Conservation (phyloP, 2,888 invertebrate genomes). For the Odontothrips loti region DNA sequence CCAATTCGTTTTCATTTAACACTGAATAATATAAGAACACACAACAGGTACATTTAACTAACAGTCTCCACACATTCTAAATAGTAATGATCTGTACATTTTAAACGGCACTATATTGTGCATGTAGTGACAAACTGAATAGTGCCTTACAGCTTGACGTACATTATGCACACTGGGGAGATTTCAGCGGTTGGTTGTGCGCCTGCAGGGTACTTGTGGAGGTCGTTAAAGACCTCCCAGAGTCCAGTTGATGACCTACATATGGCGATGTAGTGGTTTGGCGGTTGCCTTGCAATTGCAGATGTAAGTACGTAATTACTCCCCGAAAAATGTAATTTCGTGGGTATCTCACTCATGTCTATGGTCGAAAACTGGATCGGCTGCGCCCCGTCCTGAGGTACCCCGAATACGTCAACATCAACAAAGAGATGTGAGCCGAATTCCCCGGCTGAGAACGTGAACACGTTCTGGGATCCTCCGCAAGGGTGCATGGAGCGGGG, state of each 20-base stretch:
- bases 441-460: background rate
- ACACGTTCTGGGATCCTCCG: background rate
- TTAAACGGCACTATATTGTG: too few species aligned
- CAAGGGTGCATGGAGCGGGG: background rate
- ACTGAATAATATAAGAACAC: too few species aligned
- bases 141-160: too few species aligned
- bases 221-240: background rate
- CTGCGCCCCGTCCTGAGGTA: background rate
- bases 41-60: too few species aligned
- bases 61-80: too few species aligned
- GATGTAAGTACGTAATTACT: background rate
- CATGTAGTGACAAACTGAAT: too few species aligned
- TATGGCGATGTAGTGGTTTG: background rate
- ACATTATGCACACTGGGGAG: too few species aligned
- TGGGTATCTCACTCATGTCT: background rate
- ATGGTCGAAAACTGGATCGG: background rate
- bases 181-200: background rate
- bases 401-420: background rate
- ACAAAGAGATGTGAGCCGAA: background rate
- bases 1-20: too few species aligned
- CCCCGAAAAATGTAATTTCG: too few species aligned
- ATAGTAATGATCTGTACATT: too few species aligned
- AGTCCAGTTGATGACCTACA: background rate
- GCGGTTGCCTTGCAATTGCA: background rate
- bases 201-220: background rate